Base-by-base conservation (phyloP, 2,888 invertebrate genomes). In the Cheilosia vulpina region DNA sequence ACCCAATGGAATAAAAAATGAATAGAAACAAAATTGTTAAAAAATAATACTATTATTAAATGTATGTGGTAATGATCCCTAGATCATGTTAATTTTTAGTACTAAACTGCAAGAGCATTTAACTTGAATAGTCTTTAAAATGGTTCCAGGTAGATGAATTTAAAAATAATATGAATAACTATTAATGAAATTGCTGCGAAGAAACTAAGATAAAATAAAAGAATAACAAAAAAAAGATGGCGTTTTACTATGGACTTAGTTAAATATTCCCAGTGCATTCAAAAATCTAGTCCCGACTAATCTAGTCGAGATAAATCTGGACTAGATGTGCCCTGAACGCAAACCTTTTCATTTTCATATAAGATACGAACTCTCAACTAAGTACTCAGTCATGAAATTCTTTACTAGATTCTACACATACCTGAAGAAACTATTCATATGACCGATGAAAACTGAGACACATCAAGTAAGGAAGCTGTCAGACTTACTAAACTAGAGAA, bases 71-170 rank as follows among this genome's bases (percentile, higher is more conserved):
- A 75, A 65, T 65, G 79, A 43, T 60, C 69, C 41, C 65, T 60
- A 77, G 72, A 66, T 82, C 71, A 34, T 66, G 72, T 77, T 82
- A 71, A 76, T 71, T 71, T 76, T 84, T 71, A 75, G 65, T 75
- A 84, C 55, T 50, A 50, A 38, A 50, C 65, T 75, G 58, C 34
- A 58, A 72, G 62, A 78, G 47, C 19, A 47, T 47, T 63, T 52
- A 50, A 31, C 62, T n/a, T 19, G 53, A 19, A 45, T 62, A 72
- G 72, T 53, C 53, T 43, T 31, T 62, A 31, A 78, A 63, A 63
- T 47, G 62, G 69, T 78, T 78, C 69, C 50, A 63, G 41, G 60
- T 76, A 69, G 69, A 47, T 77, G 62, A 69, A 71, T 63, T 75
- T 17, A 21, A 65, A 69, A 47, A 60, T 57, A 34, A 58, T 45